Conservation (phyloP, 2,113 vertebrate genomes). For the Cyprinodon brontotheroides region DNA sequence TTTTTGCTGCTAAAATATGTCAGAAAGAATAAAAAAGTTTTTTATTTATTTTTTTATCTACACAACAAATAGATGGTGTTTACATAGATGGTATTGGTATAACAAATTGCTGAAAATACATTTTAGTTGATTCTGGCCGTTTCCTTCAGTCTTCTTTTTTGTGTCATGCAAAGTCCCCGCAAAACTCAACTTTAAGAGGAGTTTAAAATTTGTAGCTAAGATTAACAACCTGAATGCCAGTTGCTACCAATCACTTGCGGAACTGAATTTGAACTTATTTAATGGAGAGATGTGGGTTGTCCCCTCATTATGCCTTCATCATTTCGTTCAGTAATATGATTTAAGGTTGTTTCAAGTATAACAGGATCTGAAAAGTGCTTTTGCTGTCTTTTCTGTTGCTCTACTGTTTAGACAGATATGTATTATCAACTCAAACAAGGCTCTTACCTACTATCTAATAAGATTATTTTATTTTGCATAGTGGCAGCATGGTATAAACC, state of each 20-base stretch:
- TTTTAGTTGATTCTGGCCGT: neutral
- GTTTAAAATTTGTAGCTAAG: neutral
- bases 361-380: neutral
- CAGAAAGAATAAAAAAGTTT: too few species aligned
- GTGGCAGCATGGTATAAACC: too few species aligned
- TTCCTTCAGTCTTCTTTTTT: neutral
- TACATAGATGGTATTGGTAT: too few species aligned
- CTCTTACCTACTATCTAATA: too few species aligned
- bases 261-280: neutral
- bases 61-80: too few species aligned
- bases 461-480: too few species aligned
- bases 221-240: neutral
- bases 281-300: neutral
- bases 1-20: neutral
- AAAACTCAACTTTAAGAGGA: neutral
- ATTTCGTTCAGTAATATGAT: neutral
- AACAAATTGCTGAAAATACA: too few species aligned
- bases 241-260: neutral
- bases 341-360: neutral
- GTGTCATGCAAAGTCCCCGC: neutral
- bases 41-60: too few species aligned
- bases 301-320: conserved; percentile 1
- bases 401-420: too few species aligned
- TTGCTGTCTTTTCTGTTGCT: neutral
- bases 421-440: too few species aligned